Evolutionary conservation across 2,888 invertebrate genomes (phyloP).

Genomic region (Scaptomyza reducta): DNA sequence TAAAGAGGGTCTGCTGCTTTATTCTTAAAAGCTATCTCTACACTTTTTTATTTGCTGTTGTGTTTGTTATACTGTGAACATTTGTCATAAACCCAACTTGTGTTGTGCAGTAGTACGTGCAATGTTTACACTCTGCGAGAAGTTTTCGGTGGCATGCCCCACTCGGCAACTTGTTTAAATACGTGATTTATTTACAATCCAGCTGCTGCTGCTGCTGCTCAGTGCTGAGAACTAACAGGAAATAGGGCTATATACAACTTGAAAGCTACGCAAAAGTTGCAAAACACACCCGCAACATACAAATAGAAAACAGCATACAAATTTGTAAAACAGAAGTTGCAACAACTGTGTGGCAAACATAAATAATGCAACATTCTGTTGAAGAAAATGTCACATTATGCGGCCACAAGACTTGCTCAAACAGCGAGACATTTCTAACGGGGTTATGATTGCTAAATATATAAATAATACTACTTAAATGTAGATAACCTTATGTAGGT

Average conservation of each 20-base stretch:
- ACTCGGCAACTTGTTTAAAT: conserved; percentile 77
- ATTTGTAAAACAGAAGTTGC: conserved; percentile 61
- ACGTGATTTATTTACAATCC: conserved; percentile 77
- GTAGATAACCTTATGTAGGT: too few species aligned
- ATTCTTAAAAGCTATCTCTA: conserved; percentile 34
- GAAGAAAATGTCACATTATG: conserved; percentile 73
- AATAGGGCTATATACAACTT: conserved; percentile 45
- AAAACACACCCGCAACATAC: conserved; percentile 31
- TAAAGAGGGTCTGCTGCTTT: conserved; percentile 47
- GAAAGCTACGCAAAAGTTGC: conserved; percentile 54
- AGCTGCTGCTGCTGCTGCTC: conserved; percentile 42
- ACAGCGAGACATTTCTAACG: too few species aligned
- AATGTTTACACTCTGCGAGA: conserved; percentile 63
- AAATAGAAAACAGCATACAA: conserved; percentile 16
- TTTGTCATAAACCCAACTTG: conserved; percentile 78
- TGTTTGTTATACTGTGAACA: conserved; percentile 50
- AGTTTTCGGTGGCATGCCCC: conserved; percentile 48
- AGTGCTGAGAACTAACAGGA: conserved; percentile 29
- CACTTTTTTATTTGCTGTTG: neutral
- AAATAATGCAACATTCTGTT: conserved; percentile 70
- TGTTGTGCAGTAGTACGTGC: conserved; percentile 69
- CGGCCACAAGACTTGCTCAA: conserved; percentile 48
- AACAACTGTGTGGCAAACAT: conserved; percentile 57
- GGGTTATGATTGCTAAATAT: too few species aligned
- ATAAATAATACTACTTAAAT: too few species aligned